phyloP scores from a whole-genome alignment of 1,140 invertebrate genomes.

The Calliopsis andreniformis region DNA sequence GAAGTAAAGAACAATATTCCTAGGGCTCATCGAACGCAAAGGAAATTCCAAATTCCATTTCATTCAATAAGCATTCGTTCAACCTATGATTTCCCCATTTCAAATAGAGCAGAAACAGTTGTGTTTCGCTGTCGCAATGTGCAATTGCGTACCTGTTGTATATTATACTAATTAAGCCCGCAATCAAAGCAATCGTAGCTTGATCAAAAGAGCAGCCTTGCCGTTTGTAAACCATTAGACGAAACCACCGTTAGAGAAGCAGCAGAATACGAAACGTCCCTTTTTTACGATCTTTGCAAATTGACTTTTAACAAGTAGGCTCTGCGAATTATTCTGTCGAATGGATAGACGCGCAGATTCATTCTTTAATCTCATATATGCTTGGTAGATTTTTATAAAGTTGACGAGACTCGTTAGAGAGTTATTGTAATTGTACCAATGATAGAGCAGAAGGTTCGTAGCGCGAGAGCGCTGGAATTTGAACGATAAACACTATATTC shows the following conservation, averaged over 20 bases:
- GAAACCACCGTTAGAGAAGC: background rate
- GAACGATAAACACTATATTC: background rate
- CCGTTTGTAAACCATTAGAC: slow-evolving; percentile 8
- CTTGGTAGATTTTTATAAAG: background rate
- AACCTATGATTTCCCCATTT: too few relatives aligned
- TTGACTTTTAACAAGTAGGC: background rate
- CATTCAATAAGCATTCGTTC: too few relatives aligned
- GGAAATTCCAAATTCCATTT: too few relatives aligned
- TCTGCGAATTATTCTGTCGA: background rate
- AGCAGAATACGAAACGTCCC: slow-evolving; percentile 22
- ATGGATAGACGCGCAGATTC: too few relatives aligned
- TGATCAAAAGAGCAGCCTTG: slow-evolving; percentile 50
- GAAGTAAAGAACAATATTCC: too few relatives aligned
- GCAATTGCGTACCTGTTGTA: slow-evolving; percentile 59
- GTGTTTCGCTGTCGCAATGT: background rate
- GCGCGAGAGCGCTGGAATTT: background rate
- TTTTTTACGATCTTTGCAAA: slow-evolving; percentile 15
- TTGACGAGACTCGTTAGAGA: background rate
- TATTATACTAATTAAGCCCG: slow-evolving; percentile 42
- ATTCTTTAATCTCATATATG: too few relatives aligned
- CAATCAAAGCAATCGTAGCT: slow-evolving; percentile 54
- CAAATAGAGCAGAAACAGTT: too few relatives aligned
- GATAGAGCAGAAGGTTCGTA: background rate
- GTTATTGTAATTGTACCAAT: slow-evolving; percentile 4
- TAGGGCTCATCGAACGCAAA: too few relatives aligned